Evolutionary conservation across 1,140 invertebrate genomes (phyloP), one percentile per base, ranked within the genome.

Genomic region (Tribolium madens): DNA sequence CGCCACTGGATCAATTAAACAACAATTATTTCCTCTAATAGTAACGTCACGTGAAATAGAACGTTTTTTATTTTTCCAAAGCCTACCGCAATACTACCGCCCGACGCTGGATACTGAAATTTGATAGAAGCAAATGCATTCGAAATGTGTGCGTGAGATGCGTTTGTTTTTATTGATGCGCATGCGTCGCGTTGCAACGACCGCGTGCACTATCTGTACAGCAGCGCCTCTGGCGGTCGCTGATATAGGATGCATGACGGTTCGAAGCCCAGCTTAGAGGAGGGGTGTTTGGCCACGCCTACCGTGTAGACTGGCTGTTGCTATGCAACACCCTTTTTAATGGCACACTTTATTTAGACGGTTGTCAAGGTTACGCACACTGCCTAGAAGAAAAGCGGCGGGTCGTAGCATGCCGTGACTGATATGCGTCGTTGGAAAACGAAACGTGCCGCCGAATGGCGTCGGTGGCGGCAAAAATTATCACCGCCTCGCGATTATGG

Each of bases 251-350:
- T 21, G 57, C 3, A 10, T 12, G 26, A 0, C 1, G 57, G 57
- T 64, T 64, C 26, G 57, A 12, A 6, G n/a, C 26, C n/a, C 46
- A 46, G 21, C 68, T 72, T 52, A 50, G 69, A 52, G 70, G 70
- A 72, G 70, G 70, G 70, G 70, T 72, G 46, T 50, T 72, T 50
- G 17, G 70, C 70, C 70, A 72, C 70, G 70, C 70, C 70, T 72
- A 72, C 70, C 46, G 50, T 72, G 70, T 52, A 72, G 70, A 72
- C 70, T 72, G 70, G 70, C 70, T 72, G 70, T 72, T 72, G 70
- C 70, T 72, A 72, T 72, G 70, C 70, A 72, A 72, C 70, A 72
- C 70, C 70, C 70, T 72, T 72, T 72, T 72, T 72, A 72, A 72
- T 72, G 70, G 70, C 70, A 72, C 70, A 72, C 70, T 72, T 72